Base-by-base conservation (phyloP, 2,888 invertebrate species). In the Ashinkailepas kermadecensis region DNA sequence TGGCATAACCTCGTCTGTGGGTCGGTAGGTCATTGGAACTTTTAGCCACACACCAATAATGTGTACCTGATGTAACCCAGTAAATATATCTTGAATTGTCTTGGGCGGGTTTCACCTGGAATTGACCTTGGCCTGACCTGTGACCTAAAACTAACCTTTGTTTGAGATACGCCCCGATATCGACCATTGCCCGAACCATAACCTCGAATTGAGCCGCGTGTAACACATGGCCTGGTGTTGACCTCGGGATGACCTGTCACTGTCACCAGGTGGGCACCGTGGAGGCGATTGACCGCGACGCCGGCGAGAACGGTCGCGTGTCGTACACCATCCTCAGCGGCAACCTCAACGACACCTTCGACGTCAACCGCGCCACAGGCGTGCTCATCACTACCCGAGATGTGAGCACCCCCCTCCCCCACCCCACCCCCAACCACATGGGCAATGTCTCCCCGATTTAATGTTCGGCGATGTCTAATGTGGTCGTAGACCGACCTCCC, bases 281-380 rank as follows among this genome's bases (percentile, higher is more conserved):
- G 25, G 92, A 93, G 10, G 92, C 93, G 80, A 91, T 92, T 39
- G 94, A 94, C 85, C 90, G 90, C 58, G 86, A 82, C 86, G 83
- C 89, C 81, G 86, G 85, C 4, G 87, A 86, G 78, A 86, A 90
- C 39, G 92, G 93, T 82, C 92, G 93, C 85, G 92, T 95, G 82
- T 94, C 94, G 10, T 95, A 96, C 87, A 91, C 94, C 10, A 88
- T 88, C 57, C 84, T 87, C 18, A 85, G 86, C 21, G 93, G 93
- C 83, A 90, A 91, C 83, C 89, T 91, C 2, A 91, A 91, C 80
- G 93, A 93, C 78, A 93, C 94, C 7, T 98, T 99, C 88, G 94
- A 95, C 87, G 95, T 99, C 81, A 95, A 97, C 86, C 90, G 94
- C 80, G 92, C 92, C 83, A 94, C 95, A 0, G 97, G 97, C 0